Percentiles rank a stretch among this genome's conserved stretches.
These are phyloP conservation scores for Phodopus roborovskii DNA, from an alignment of 2,113 vertebrate species.

Conservation along the genomic window DNA sequence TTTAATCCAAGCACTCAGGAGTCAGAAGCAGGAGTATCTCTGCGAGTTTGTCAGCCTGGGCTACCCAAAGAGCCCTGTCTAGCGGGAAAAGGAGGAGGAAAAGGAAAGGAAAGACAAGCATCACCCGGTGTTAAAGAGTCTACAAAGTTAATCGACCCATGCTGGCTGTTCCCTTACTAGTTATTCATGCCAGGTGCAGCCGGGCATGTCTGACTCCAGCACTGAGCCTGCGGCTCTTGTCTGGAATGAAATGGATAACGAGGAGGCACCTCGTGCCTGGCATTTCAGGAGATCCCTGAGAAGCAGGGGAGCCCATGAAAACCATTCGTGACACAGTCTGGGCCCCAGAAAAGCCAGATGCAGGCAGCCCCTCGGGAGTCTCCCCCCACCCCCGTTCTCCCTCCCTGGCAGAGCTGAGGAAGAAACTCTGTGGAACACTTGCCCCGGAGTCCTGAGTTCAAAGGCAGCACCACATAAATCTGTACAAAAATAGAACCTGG, in stretches of 20 bases:
- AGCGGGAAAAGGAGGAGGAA: background rate
- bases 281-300: background rate
- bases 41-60: background rate
- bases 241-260: background rate
- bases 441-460: background rate
- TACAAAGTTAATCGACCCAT: background rate
- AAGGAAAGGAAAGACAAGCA: background rate
- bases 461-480: background rate
- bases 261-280: background rate
- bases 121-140: background rate
- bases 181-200: no score
- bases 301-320: background rate
- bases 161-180: background rate
- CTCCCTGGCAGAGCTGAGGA: background rate
- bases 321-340: background rate
- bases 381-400: background rate
- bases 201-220: background rate
- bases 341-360: background rate
- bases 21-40: background rate
- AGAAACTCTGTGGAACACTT: background rate
- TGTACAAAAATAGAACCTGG: background rate
- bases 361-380: background rate
- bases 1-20: background rate
- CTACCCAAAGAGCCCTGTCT: background rate
- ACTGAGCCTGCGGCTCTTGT: background rate